Percentiles rank a stretch among this genome's conserved stretches.
phyloP scores from a whole-genome alignment of 2,888 invertebrate species.

The Lacanobia wlatinum region DNA sequence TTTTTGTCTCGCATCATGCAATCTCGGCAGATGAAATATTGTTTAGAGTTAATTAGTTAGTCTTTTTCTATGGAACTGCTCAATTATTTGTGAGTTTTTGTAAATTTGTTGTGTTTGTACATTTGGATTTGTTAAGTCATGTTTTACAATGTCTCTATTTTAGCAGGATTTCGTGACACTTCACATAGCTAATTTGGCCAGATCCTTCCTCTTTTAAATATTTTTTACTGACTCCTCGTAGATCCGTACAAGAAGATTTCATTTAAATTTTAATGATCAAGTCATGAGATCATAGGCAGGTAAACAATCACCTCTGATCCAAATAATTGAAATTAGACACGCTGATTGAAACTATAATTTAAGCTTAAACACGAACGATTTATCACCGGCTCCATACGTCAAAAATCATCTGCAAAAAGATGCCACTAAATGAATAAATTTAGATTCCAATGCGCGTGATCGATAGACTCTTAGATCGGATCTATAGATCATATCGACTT shows the following conservation, averaged over 20 bases:
- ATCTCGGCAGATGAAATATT: constrained; percentile 88
- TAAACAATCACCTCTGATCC: constrained; percentile 62
- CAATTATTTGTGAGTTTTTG: constrained; percentile 62
- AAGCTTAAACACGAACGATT: constrained; percentile 77
- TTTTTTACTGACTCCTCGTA: not conserved
- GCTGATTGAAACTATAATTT: constrained; percentile 78
- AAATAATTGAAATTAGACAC: constrained; percentile 74
- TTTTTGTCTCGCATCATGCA: constrained; percentile 88
- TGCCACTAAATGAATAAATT: constrained; percentile 90
- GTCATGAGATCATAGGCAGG: constrained; percentile 49
- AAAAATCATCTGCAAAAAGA: constrained; percentile 88
- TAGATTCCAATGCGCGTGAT: constrained; percentile 88
- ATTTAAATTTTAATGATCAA: constrained; percentile 19
- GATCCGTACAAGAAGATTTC: not conserved
- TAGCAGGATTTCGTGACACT: not conserved
- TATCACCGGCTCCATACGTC: constrained; percentile 78
- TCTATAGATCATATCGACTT: constrained; percentile 90
- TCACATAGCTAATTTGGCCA: not conserved
- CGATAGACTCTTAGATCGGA: constrained; percentile 89
- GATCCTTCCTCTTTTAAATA: not conserved
- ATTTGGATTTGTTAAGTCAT: constrained; percentile 29
- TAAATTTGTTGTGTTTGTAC: constrained; percentile 33
- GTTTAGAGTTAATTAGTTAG: constrained; percentile 89
- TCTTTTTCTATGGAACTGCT: constrained; percentile 80
- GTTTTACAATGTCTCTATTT: constrained; percentile 27